phyloP scores from a whole-genome alignment of 2,888 invertebrate species.

The Blera fallax region DNA sequence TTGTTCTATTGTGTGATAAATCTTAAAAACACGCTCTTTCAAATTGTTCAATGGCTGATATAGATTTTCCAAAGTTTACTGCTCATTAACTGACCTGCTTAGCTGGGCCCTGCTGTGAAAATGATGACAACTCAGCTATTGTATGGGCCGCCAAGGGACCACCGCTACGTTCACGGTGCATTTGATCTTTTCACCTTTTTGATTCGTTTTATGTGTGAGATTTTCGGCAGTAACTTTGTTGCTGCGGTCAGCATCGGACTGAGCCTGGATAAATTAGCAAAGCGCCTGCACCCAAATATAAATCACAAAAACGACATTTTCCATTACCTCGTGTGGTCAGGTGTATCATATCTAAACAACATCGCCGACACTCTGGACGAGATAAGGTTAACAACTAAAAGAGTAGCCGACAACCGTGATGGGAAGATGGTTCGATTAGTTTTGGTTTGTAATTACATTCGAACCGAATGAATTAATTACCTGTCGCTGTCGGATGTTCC shows the following conservation, averaged over 20 bases:
- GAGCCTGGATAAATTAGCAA: conserved; percentile 60
- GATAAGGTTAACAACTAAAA: conserved; percentile 63
- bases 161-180: conserved; percentile 60
- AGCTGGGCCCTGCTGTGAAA: conserved; percentile 65
- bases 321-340: conserved; percentile 71
- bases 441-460: conserved; percentile 71
- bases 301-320: conserved; percentile 68
- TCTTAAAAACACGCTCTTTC: conserved; percentile 56
- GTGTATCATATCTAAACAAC: conserved; percentile 72
- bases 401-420: conserved; percentile 65
- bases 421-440: conserved; percentile 68
- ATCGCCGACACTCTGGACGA: conserved; percentile 66
- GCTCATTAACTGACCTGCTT: conserved; percentile 70
- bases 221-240: conserved; percentile 68
- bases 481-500: conserved; percentile 58
- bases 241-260: conserved; percentile 10
- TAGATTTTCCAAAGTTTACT: conserved; percentile 67
- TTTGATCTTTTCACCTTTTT: conserved; percentile 69
- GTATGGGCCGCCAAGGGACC: conserved; percentile 54
- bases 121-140: conserved; percentile 68
- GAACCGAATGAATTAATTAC: conserved; percentile 71
- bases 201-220: conserved; percentile 61
- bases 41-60: conserved; percentile 52
- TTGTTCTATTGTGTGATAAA: conserved; percentile 66
- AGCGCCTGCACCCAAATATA: conserved; percentile 71